Evolutionary conservation across 1,140 invertebrate species (phyloP).

Genomic region (Holotrichia oblita): DNA sequence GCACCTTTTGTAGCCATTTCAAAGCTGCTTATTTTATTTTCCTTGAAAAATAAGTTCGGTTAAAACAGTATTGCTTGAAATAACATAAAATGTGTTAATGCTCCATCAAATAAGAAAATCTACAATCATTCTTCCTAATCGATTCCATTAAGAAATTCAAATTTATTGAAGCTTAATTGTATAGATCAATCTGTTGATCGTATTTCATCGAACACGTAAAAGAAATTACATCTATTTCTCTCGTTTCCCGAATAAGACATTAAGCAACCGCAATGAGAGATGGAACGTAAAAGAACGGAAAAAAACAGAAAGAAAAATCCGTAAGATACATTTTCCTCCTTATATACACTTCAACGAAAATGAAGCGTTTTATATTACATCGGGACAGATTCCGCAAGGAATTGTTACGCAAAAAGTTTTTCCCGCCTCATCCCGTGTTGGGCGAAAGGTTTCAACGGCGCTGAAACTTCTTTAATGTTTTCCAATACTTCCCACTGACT

Average conservation of each 20-base stretch:
- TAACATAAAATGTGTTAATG: too few relatives aligned
- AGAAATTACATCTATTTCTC: not conserved
- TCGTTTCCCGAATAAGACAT: not conserved
- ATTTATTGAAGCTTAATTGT: conserved; percentile 1
- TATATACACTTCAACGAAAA: conserved; percentile 35
- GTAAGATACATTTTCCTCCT: conserved; percentile 15
- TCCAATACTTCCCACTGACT: conserved; percentile 14
- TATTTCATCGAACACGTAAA: not conserved
- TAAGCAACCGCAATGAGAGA: not conserved
- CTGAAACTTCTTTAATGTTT: conserved; percentile 31
- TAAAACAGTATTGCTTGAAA: too few relatives aligned
- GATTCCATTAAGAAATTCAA: not conserved
- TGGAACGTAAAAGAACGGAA: not conserved
- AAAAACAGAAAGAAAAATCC: not conserved
- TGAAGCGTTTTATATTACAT: conserved; percentile 18
- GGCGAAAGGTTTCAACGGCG: not conserved
- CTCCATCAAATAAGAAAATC: too few relatives aligned
- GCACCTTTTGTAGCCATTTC: too few relatives aligned
- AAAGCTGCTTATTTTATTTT: too few relatives aligned
- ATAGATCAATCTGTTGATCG: not conserved
- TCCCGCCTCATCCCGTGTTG: not conserved
- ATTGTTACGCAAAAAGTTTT: not conserved
- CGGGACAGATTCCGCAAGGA: not conserved
- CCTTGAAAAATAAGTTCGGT: too few relatives aligned
- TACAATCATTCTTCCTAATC: too few relatives aligned